Evolutionary conservation across 2,888 invertebrate species (phyloP).

Genomic region (Lathronympha strigana): DNA sequence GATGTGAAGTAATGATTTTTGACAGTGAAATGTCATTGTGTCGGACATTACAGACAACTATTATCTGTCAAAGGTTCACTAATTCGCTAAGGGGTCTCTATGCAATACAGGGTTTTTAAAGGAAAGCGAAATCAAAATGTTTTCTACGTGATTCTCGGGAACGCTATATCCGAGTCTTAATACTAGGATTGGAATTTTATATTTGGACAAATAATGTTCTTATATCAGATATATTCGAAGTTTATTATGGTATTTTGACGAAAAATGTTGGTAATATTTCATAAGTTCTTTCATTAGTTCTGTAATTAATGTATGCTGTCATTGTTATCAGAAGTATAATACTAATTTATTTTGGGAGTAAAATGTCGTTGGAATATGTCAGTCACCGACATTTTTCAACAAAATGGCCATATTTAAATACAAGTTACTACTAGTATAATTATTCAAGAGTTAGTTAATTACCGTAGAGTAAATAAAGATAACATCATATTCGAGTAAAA

Average conservation of each 20-base stretch:
- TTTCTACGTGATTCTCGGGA: slow-evolving; percentile 51
- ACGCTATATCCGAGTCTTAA: slow-evolving; percentile 56
- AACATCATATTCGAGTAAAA: slow-evolving; percentile 58
- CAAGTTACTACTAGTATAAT: slow-evolving; percentile 43
- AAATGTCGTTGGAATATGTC: background rate
- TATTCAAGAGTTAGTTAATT: slow-evolving; percentile 43
- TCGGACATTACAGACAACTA: slow-evolving; percentile 46
- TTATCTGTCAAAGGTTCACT: slow-evolving; percentile 68
- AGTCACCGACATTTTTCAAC: slow-evolving; percentile 10
- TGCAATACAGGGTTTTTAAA: slow-evolving; percentile 75
- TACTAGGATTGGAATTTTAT: slow-evolving; percentile 53
- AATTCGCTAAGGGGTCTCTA: slow-evolving; percentile 80
- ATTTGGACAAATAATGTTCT: slow-evolving; percentile 34
- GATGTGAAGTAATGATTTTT: slow-evolving; percentile 19
- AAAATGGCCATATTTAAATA: slow-evolving; percentile 15
- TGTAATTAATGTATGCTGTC: background rate
- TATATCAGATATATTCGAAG: slow-evolving; percentile 14
- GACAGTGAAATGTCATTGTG: background rate
- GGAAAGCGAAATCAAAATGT: slow-evolving; percentile 48
- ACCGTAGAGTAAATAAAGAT: slow-evolving; percentile 45
- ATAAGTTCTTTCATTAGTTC: background rate
- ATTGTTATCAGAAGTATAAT: background rate
- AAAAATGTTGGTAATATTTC: background rate
- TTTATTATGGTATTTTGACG: slow-evolving; percentile 12
- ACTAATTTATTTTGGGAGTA: background rate